These are phyloP conservation scores for Drosophila murphyi DNA, from an alignment of 1,140 invertebrate genomes.

Conservation along the genomic window DNA sequence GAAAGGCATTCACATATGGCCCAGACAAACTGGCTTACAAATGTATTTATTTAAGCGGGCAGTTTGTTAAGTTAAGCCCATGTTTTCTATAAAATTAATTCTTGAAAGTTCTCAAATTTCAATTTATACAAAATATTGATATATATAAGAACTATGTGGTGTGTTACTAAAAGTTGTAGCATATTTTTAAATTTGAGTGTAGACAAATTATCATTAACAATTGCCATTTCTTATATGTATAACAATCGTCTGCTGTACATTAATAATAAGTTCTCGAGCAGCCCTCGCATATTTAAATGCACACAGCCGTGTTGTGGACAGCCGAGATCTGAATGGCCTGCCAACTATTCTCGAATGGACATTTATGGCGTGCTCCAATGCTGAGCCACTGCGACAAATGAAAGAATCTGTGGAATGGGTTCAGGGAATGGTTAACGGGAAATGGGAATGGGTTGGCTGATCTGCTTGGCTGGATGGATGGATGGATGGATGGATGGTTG, in stretches of 20 bases:
- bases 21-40: neutral
- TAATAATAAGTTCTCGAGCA: neutral
- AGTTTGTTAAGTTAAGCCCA: constrained; percentile 14
- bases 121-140: neutral
- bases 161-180: neutral
- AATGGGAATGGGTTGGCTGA: constrained; percentile 25
- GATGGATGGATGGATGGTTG: constrained; percentile 40
- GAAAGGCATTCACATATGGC: constrained; percentile 38
- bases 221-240: no score
- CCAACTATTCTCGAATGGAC: constrained; percentile 68
- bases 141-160: neutral
- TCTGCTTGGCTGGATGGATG: constrained; percentile 38
- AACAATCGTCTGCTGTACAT: neutral
- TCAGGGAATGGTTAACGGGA: neutral
- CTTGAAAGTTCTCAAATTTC: neutral
- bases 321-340: constrained; percentile 63
- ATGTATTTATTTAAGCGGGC: constrained; percentile 29
- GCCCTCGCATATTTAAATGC: constrained; percentile 30
- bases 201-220: no score
- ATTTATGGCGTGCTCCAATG: constrained; percentile 48
- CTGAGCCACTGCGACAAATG: constrained; percentile 56
- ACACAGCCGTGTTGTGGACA: constrained; percentile 47
- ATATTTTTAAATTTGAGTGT: neutral
- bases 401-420: constrained; percentile 48
- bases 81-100: no score